Percentiles rank a stretch among this genome's conserved stretches.
Evolutionary conservation across 2,113 vertebrate species (phyloP).

Genomic region (Oreotragus oreotragus): DNA sequence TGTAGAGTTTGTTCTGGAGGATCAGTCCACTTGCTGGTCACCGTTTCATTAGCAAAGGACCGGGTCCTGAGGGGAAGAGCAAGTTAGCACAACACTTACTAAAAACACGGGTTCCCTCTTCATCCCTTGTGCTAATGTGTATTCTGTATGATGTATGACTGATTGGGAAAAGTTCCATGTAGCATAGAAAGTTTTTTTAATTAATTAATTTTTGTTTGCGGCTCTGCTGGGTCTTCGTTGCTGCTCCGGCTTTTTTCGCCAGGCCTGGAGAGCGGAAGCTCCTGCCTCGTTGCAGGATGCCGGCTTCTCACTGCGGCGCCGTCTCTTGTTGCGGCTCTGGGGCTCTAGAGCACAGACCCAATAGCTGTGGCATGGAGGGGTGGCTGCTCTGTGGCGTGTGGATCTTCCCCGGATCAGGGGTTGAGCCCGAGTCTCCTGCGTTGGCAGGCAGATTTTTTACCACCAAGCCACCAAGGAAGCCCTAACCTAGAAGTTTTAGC

Average conservation of each 20-base stretch:
- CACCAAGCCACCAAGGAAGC: not conserved
- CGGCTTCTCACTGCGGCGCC: not conserved
- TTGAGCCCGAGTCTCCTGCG: not conserved
- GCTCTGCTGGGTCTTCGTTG: not conserved
- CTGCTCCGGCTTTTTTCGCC: not conserved
- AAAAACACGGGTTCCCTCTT: not conserved
- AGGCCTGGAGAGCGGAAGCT: not conserved
- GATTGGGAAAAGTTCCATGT: not conserved
- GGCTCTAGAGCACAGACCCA: not conserved
- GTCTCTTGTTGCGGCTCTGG: fast-evolving
- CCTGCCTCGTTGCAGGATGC: not conserved
- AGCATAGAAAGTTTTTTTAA: not conserved
- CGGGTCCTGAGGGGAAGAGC: not conserved
- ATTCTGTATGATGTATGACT: not conserved
- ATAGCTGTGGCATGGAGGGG: not conserved
- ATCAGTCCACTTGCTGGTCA: fast-evolving
- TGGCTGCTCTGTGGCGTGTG: not conserved
- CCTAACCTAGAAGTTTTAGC: not conserved
- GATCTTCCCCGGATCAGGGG: not conserved
- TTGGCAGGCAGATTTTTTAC: not conserved
- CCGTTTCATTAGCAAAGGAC: not conserved
- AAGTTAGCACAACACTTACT: fast-evolving
- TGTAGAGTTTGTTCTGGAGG: not conserved
- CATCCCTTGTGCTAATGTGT: fast-evolving
- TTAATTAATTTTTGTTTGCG: not conserved